Conservation (phyloP, 2,113 vertebrate genomes). For the Glaucidium brasilianum region DNA sequence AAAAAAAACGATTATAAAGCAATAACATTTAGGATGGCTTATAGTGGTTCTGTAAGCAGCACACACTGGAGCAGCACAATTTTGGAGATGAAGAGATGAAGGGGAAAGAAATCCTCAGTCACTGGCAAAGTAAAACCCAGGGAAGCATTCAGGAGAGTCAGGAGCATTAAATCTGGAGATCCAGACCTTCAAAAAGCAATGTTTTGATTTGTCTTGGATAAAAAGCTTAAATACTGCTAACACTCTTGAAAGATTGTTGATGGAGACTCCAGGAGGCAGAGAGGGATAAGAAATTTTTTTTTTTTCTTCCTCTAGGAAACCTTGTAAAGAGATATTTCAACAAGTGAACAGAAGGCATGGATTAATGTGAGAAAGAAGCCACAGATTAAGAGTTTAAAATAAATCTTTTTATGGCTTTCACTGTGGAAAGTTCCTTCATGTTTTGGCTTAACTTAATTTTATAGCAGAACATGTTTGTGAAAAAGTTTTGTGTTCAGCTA, state of each 20-base stretch:
- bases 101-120: not conserved
- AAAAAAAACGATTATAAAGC: not conserved
- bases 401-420: not conserved
- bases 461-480: not conserved
- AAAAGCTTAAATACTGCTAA: not conserved
- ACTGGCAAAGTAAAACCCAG: not conserved
- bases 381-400: not conserved
- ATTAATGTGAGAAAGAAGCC: not conserved
- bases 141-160: not conserved
- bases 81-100: not conserved
- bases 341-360: not conserved
- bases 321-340: not conserved
- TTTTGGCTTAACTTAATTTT: not conserved
- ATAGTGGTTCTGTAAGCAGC: not conserved
- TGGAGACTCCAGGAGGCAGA: not conserved
- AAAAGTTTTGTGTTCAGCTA: not conserved
- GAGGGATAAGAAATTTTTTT: not conserved
- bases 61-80: too few species aligned
- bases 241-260: not conserved
- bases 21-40: not conserved
- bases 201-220: not conserved
- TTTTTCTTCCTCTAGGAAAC: not conserved
- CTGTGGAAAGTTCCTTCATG: not conserved
- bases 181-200: not conserved
- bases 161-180: not conserved